Conservation (phyloP, 2,113 vertebrate species). For the Heliornis fulica region DNA sequence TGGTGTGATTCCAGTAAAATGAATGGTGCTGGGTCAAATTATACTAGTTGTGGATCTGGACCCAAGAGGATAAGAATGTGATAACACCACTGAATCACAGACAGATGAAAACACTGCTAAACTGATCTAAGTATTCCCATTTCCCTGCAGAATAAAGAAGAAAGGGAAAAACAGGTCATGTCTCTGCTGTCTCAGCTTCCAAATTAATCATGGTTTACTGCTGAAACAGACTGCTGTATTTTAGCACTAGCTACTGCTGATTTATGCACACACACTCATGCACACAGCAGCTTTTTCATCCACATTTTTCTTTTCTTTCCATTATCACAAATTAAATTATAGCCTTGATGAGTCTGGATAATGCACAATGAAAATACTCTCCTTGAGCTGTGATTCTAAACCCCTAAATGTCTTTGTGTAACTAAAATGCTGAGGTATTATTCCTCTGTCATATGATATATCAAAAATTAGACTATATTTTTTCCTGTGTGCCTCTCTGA, state of each 20-base stretch:
- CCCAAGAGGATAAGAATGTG: neutral
- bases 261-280: neutral
- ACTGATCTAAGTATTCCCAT: neutral
- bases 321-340: conserved; percentile 15
- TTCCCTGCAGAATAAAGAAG: neutral
- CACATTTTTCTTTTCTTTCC: neutral
- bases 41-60: neutral
- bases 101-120: neutral
- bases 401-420: neutral
- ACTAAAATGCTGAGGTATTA: neutral
- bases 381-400: neutral
- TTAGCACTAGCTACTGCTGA: neutral
- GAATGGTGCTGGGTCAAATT: neutral
- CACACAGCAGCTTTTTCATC: neutral
- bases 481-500: neutral
- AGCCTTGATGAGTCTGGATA: neutral
- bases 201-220: neutral
- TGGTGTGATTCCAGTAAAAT: neutral
- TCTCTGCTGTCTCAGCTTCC: neutral
- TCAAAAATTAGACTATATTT: conserved; percentile 30
- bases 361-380: neutral
- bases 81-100: neutral
- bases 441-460: neutral
- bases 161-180: neutral
- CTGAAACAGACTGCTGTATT: neutral